Conservation (phyloP, 2,113 vertebrate species). For the Beaufortia kweichowensis region DNA sequence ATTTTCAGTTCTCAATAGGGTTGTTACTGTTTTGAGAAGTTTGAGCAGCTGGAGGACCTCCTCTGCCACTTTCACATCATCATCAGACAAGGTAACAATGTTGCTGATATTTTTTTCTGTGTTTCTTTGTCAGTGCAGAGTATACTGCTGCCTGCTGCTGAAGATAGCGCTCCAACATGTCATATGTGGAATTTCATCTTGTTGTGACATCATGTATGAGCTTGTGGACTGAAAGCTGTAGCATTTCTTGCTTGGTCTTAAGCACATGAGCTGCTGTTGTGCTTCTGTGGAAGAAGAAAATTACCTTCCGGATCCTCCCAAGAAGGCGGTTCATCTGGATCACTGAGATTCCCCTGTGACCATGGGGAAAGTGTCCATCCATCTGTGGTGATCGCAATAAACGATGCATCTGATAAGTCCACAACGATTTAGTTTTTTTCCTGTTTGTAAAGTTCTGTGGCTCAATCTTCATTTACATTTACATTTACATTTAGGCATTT, state of each 20-base stretch:
- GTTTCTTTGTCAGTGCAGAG: constrained; percentile 34
- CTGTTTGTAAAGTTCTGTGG: constrained; percentile 23
- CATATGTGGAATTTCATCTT: constrained; percentile 27
- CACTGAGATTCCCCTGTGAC: not conserved
- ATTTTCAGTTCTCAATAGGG: too few species aligned
- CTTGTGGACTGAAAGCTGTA: constrained; percentile 44
- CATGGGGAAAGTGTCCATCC: not conserved
- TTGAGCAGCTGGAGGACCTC: constrained; percentile 43
- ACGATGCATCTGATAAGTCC: not conserved
- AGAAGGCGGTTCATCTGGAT: not conserved
- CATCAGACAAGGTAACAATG: constrained; percentile 24
- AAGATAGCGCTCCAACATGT: constrained; percentile 21
- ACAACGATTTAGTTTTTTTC: not conserved
- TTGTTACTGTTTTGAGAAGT: not conserved
- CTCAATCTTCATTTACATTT: too few species aligned
- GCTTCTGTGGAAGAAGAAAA: not conserved
- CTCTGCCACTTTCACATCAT: constrained; percentile 34
- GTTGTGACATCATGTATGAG: constrained; percentile 33
- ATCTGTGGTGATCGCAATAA: too few species aligned
- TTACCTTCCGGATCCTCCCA: not conserved
- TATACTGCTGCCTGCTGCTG: too few species aligned
- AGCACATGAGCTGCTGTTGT: constrained; percentile 21
- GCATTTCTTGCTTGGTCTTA: constrained; percentile 49
- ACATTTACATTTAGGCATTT: too few species aligned
- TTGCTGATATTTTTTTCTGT: constrained; percentile 7